Evolutionary conservation across 1,140 invertebrate genomes (phyloP), one percentile per base, ranked within the genome.

Genomic region (Drosophila nigrodunni): DNA sequence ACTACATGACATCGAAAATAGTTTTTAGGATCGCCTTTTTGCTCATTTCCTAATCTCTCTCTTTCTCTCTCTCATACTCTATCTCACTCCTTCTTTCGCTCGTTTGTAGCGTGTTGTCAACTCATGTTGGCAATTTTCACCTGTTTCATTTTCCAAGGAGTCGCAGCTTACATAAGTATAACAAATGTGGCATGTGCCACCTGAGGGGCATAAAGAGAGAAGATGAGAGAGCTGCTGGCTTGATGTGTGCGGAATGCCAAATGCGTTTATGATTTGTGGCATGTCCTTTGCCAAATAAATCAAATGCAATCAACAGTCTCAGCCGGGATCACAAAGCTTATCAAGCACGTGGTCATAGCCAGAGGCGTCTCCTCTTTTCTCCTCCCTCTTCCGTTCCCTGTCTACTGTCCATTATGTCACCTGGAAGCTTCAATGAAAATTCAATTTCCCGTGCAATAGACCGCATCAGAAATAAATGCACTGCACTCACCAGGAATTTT

Each of bases 81-180:
- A 4, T 30, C 25, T 30, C 25, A 2, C 25, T 30, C 25, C 6
- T 30, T 30, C 25, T 30, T 30, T 30, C 4, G 25, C 25, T 30
- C 7, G 13, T 69, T 34, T 13, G 49, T n/a, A 64, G 60, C 47
- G 35, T 71, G 77, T 88, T 88, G 83, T 88, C 83, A 87, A 87
- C 85, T 87, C 85, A 88, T 89, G 83, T 89, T 89, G 80, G 73
- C 80, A 88, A 88, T 88, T 88, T 88, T 88, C 85, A 88, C 83
- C 83, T 87, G 70, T 61, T 30, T 78, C 80, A 52, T 71, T 72
- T 71, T 34, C 21, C 21, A 58, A 67, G 54, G 49, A 74, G 81
- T 78, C 82, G 79, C 75, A 87, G 69, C 82, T 87, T 79, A 88
- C 82, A 74, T 58, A 77, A 37, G 60, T 60, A 61, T 88, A 83